Conservation (phyloP, 2,113 vertebrate species). For the Otocyon megalotis region DNA sequence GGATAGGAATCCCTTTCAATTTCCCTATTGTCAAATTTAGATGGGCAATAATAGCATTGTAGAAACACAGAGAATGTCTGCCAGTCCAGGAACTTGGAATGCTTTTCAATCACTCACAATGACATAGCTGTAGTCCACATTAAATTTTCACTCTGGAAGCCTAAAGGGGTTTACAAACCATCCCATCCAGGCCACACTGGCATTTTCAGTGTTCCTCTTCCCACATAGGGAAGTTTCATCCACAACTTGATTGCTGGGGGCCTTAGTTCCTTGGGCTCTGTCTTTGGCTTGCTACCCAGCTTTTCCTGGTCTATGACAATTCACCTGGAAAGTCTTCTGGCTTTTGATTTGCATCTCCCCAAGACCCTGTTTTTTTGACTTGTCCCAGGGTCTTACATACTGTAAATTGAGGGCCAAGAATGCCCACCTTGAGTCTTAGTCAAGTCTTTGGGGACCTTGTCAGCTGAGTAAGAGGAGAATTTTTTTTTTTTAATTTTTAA, state of each 20-base stretch:
- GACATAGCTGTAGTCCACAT: background rate
- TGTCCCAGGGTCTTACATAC: background rate
- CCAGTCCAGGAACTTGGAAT: background rate
- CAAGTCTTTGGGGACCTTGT: background rate
- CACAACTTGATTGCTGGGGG: background rate
- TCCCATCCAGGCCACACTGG: background rate
- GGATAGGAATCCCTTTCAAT: background rate
- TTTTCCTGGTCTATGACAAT: background rate
- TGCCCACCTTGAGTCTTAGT: background rate
- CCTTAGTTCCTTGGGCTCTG: background rate
- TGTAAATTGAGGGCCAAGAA: background rate
- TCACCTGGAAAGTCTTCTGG: background rate
- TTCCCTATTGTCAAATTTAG: background rate
- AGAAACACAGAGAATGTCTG: background rate
- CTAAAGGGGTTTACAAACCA: background rate
- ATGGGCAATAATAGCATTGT: background rate
- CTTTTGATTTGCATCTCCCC: background rate
- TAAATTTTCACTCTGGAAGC: background rate
- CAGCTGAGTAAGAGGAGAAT: background rate
- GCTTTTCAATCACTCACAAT: background rate
- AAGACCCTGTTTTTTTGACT: background rate
- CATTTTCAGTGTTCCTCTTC: background rate
- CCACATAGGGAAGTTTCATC: background rate
- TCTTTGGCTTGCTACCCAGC: background rate
- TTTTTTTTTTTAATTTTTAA: no score